Base-by-base conservation (phyloP, 1,140 invertebrate genomes). In the Trigoniulus corallinus region DNA sequence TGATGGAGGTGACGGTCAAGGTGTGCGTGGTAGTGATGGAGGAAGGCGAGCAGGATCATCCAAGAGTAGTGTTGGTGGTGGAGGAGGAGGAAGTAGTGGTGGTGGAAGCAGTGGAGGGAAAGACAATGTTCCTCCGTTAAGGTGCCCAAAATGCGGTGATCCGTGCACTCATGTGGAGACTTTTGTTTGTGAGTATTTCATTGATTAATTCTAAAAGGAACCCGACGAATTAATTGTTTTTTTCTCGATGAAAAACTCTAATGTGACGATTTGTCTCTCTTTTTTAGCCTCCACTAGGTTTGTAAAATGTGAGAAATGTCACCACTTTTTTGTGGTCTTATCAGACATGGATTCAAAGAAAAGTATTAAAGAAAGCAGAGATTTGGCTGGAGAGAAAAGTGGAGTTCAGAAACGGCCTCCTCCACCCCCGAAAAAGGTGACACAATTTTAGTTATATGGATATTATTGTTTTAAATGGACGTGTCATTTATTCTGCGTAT, bases 221-320 rank as follows among this genome's bases (percentile, higher is more conserved):
- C 24, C 34, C 27, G 15, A 23, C 24, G 21, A 20, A 29, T 18
- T 3, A 22, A 10, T 24, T 44, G 23, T n/a, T 54, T 21, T 50
- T 34, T 48, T 40, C 37, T 10, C 27, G 22, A n/a, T 2, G 25
- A 18, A 42, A 39, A 23, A 3, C 3, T 2, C 41, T 22, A 42
- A 29, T 25, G 23, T 21, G n/a, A 29, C 21, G 21, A 53, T 40
- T 34, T 52, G 26, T 41, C 57, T 53, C 53, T 58, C 56, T 47
- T 60, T 58, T 51, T 13, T 56, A 81, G 77, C 78, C 56, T 88
- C 87, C 40, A 88, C 88, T 18, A 76, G 89, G 57, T 97, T 96
- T 70, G 91, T 96, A 3, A 96, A 94, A 69, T 97, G 93, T 70
- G 89, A 94, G 62, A 96, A 95, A 66, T 97, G 93, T 64, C 86